Evolutionary conservation across 2,113 vertebrate species (phyloP).

Genomic region (Myotis lucifugus): DNA sequence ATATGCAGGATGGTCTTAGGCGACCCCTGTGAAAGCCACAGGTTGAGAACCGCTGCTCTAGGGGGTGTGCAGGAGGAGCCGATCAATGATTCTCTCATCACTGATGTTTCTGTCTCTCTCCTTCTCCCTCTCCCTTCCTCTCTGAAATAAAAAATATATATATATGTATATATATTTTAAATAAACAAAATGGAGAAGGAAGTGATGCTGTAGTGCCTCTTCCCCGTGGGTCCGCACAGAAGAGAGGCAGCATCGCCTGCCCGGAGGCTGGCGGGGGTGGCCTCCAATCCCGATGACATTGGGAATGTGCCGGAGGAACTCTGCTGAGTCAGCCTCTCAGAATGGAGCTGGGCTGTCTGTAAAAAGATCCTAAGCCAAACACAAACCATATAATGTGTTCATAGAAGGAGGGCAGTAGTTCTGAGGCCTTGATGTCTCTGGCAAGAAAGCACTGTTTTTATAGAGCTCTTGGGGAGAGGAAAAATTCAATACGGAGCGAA

Average conservation of each 20-base stretch:
- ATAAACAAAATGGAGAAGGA: background rate
- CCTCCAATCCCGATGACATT: background rate
- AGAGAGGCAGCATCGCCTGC: background rate
- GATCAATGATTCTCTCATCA: too few species aligned
- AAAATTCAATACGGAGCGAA: slow-evolving; percentile 28
- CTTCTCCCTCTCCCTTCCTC: too few species aligned
- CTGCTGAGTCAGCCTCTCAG: slow-evolving; percentile 41
- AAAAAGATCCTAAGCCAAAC: slow-evolving; percentile 17
- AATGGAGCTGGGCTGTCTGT: background rate
- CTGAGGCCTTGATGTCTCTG: slow-evolving; percentile 54
- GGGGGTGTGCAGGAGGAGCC: too few species aligned
- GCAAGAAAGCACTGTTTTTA: slow-evolving; percentile 63
- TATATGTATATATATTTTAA: too few species aligned
- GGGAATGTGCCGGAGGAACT: background rate
- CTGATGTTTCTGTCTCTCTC: too few species aligned
- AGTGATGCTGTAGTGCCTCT: background rate
- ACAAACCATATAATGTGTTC: background rate
- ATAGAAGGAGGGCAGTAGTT: background rate
- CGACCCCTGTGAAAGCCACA: too few species aligned
- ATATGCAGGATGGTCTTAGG: too few species aligned
- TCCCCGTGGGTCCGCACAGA: fast-evolving
- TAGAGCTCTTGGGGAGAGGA: slow-evolving; percentile 42
- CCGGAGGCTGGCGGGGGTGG: background rate
- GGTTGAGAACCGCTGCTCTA: too few species aligned
- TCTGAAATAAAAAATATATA: too few species aligned